Conservation (phyloP, 2,797 vertebrate genomes). For the Melanotaenia parkinsoni region DNA sequence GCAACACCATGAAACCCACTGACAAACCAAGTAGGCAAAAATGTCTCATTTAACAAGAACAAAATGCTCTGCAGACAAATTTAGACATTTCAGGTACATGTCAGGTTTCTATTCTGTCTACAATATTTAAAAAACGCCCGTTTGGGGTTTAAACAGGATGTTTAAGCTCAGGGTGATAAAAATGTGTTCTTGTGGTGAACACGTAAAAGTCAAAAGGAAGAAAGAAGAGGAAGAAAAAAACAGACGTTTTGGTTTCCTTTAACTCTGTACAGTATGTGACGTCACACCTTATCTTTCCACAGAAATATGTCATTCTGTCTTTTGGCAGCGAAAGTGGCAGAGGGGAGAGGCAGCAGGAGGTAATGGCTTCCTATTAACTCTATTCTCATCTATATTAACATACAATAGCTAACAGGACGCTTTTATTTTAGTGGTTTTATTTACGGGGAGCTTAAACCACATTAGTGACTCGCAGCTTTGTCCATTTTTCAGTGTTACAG, state of each 20-base stretch:
- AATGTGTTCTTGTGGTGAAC: not conserved
- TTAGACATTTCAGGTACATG: not conserved
- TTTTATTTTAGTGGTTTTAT: not conserved
- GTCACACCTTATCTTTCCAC: constrained; percentile 51
- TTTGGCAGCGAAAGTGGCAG: not conserved
- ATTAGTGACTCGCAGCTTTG: not conserved
- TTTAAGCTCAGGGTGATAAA: not conserved
- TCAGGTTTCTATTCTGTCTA: not conserved
- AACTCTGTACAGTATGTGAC: constrained; percentile 40
- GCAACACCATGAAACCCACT: no score
- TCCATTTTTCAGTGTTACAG: not conserved
- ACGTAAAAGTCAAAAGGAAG: not conserved
- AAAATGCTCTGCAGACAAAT: not conserved
- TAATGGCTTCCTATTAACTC: constrained; percentile 13
- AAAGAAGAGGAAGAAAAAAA: constrained; percentile 8
- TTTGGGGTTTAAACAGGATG: not conserved
- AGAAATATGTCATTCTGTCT: constrained; percentile 33
- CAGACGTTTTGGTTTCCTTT: constrained; percentile 33
- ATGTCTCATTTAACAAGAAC: no score
- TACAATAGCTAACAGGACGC: not conserved
- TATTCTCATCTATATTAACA: not conserved
- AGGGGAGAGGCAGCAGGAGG: constrained; percentile 31
- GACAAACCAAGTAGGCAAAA: no score
- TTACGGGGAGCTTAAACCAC: not conserved
- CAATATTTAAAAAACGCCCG: not conserved